A percentile compares a stretch with the other conserved stretches of the same genome.
phyloP scores from a whole-genome alignment of 2,888 invertebrate species.

The Philopedon plagiatum region DNA sequence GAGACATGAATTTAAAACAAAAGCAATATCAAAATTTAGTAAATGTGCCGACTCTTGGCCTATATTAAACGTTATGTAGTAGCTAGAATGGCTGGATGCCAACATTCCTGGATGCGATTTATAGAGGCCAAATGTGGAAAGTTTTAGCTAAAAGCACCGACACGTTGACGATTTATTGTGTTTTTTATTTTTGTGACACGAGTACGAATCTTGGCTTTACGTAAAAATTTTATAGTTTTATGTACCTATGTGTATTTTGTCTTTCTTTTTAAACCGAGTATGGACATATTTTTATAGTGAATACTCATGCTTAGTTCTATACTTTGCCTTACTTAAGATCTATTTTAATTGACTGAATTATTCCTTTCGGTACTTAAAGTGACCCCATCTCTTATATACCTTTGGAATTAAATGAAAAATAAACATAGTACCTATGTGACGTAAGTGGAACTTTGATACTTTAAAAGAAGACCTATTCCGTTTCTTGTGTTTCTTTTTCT shows the following conservation, averaged over 20 bases:
- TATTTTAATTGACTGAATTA: too few species aligned
- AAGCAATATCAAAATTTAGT: slow-evolving; percentile 32
- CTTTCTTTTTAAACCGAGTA: too few species aligned
- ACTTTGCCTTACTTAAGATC: too few species aligned
- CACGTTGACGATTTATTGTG: slow-evolving; percentile 20
- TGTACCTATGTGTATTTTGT: background rate
- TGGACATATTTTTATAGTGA: too few species aligned
- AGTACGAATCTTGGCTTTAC: background rate
- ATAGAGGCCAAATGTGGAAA: slow-evolving; percentile 43
- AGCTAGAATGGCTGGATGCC: slow-evolving; percentile 28
- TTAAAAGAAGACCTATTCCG: too few species aligned
- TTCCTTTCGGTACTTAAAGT: too few species aligned
- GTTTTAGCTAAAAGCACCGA: slow-evolving; percentile 21
- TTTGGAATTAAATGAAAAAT: too few species aligned
- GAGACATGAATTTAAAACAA: slow-evolving; percentile 27
- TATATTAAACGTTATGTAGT: slow-evolving; percentile 43
- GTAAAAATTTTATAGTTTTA: background rate
- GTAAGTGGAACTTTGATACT: too few species aligned
- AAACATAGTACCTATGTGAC: too few species aligned
- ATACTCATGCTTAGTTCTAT: too few species aligned
- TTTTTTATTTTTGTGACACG: slow-evolving; percentile 20
- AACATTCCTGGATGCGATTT: slow-evolving; percentile 36
- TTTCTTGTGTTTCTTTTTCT: too few species aligned
- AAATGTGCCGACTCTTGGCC: slow-evolving; percentile 46
- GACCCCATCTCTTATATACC: too few species aligned